Base-by-base conservation (phyloP, 2,888 invertebrate genomes). In the Himalopsyche tibetana region DNA sequence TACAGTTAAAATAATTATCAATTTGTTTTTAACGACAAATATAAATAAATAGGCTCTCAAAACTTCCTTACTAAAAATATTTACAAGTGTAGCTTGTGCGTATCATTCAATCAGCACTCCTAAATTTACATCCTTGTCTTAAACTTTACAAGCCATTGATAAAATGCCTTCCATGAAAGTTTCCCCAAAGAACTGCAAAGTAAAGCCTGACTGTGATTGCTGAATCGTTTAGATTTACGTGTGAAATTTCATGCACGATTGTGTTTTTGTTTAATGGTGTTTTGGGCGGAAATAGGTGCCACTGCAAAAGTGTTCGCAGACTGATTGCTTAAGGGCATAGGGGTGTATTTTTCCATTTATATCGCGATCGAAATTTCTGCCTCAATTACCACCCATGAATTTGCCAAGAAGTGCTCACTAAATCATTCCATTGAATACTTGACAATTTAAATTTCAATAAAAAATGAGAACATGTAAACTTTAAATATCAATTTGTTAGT, bases 241-340 rank as follows among this genome's bases (percentile, higher is more conserved):
- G 81, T 45, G 81, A 81, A 81, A 81, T 81, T 81, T 81, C 19
- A 81, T 81, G 81, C 81, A 81, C 45, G 45, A 28, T 45, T 81
- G 42, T 42, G 38, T 81, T 42, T 9, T n/a, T 81, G 51, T 80
- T 63, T 63, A 63, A 63, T 63, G 63, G 63, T 63, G 63, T 63
- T 63, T 63, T 63, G 19, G 63, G 63, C n/a, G 28, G 63, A 63
- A 63, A 63, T 63, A 63, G 19, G 63, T 63, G 19, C 63, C 28
- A 28, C 38, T 80, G 80, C 42, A n/a, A 81, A 40, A 81, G n/a
- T 45, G 81, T 45, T 81, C 45, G 3, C 6, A 40, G 81, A 51
- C 51, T 81, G 81, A 81, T 81, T 81, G 81, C 81, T 51, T 15
- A 6, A 28, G 51, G 51, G 51, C 45, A 28, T 45, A 81, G 81